Evolutionary conservation across 2,113 vertebrate genomes (phyloP).

Genomic region (Sylvia atricapilla): DNA sequence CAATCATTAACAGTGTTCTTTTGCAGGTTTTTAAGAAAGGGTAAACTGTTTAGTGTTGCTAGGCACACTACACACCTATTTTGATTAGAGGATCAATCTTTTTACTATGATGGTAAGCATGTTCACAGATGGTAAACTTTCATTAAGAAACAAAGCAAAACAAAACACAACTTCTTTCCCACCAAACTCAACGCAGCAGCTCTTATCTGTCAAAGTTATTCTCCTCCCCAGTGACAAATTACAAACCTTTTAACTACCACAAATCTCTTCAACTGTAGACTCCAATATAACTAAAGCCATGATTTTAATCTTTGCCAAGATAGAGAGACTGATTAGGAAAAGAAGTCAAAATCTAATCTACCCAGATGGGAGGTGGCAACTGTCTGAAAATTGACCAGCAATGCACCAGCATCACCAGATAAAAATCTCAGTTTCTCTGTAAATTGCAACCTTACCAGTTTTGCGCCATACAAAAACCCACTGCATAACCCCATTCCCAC

Average conservation of each 20-base stretch:
- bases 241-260: neutral
- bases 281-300: neutral
- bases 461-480: neutral
- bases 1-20: neutral
- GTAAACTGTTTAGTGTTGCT: neutral
- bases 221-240: neutral
- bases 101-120: neutral
- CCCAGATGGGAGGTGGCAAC: fast-evolving
- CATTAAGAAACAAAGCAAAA: neutral
- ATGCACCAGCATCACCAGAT: neutral
- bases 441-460: neutral
- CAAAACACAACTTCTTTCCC: neutral
- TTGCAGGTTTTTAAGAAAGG: neutral
- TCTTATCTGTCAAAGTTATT: neutral
- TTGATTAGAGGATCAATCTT: neutral
- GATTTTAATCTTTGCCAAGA: neutral
- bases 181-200: fast-evolving
- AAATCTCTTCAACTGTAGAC: neutral
- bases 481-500: neutral
- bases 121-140: neutral
- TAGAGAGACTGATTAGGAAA: neutral
- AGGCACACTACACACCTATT: neutral
- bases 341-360: neutral
- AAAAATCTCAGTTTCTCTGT: neutral
- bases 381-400: neutral